A percentile compares a stretch with the other conserved stretches of the same genome.
phyloP scores from a whole-genome alignment of 1,140 invertebrate species.

The Kradibia gibbosae region DNA sequence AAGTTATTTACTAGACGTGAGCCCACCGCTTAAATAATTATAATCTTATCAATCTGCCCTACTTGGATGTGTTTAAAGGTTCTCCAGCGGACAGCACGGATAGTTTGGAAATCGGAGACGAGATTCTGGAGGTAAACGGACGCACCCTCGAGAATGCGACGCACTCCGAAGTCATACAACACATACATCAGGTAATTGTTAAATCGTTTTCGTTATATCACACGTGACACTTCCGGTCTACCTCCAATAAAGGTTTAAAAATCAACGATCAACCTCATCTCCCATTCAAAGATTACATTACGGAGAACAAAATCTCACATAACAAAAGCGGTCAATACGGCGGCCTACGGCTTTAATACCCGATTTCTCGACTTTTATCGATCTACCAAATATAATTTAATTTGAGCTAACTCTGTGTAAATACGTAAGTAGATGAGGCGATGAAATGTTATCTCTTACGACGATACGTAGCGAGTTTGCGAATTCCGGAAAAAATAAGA shows the following conservation, averaged over 20 bases:
- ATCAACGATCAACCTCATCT: background rate
- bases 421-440: background rate
- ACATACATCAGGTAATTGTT: slow-evolving; percentile 89
- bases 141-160: slow-evolving; percentile 89
- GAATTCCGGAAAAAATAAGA: background rate
- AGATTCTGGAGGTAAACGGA: slow-evolving; percentile 97
- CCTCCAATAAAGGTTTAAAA: background rate
- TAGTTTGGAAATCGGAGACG: slow-evolving; percentile 93
- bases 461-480: background rate
- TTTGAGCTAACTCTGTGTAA: background rate
- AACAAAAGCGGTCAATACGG: background rate
- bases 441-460: background rate
- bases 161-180: slow-evolving; percentile 90
- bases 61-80: slow-evolving; percentile 72
- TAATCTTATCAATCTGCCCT: background rate
- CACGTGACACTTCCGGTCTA: background rate
- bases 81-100: slow-evolving; percentile 93
- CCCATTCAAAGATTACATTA: background rate
- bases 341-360: background rate
- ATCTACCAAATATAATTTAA: no score
- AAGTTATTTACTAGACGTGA: background rate
- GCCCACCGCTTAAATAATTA: background rate
- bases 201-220: background rate
- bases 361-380: background rate
- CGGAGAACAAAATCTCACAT: background rate